A percentile compares a stretch with the other conserved stretches of the same genome.
Evolutionary conservation across 2,113 vertebrate genomes (phyloP).

Genomic region (Aptenodytes forsteri): DNA sequence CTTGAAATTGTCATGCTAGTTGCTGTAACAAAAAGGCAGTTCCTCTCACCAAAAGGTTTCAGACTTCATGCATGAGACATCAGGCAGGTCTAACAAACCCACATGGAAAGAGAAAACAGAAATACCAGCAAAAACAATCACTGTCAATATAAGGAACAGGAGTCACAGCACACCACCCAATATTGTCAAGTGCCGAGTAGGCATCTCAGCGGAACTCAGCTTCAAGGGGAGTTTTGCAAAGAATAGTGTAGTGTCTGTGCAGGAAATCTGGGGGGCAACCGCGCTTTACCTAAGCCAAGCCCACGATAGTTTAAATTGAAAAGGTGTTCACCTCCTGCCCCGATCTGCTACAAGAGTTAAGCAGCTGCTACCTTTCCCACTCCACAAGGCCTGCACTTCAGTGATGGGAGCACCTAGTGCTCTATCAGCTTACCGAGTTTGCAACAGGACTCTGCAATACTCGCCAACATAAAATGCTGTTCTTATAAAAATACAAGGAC

Average conservation of each 20-base stretch:
- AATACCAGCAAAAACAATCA: not conserved
- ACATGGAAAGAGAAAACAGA: not conserved
- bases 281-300: not conserved
- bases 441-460: not conserved
- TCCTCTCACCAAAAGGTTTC: not conserved
- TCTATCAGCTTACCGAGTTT: not conserved
- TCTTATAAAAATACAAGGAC: not conserved
- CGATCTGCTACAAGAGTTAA: not conserved
- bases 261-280: not conserved
- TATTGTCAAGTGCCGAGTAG: rapidly evolving
- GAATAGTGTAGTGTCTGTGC: not conserved
- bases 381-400: not conserved
- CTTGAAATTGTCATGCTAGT: not conserved
- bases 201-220: not conserved
- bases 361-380: not conserved
- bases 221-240: not conserved
- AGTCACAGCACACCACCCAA: not conserved
- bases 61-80: not conserved
- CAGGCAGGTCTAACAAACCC: not conserved
- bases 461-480: not conserved
- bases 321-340: not conserved
- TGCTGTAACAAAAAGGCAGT: not conserved
- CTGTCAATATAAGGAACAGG: not conserved
- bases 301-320: not conserved
- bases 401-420: not conserved